phyloP scores from a whole-genome alignment of 2,113 vertebrate species.

The Patagioenas fasciata region DNA sequence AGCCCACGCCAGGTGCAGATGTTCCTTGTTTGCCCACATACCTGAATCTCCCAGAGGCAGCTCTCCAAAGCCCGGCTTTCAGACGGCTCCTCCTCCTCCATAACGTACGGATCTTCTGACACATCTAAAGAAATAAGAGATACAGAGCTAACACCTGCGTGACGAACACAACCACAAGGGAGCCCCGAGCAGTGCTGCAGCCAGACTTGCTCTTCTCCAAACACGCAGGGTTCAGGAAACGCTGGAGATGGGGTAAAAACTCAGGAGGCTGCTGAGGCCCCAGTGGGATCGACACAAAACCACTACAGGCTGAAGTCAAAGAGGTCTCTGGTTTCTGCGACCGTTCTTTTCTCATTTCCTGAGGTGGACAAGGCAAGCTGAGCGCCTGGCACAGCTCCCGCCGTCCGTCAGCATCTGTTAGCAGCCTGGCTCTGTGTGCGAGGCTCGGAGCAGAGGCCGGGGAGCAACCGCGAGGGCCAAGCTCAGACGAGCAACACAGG shows the following conservation, averaged over 20 bases:
- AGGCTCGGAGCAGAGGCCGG: not conserved
- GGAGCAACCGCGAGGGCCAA: not conserved
- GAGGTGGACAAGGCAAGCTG: not conserved
- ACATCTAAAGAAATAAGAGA: conserved; percentile 67
- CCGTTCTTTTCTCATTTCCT: not conserved
- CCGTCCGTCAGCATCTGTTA: not conserved
- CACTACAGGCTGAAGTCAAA: not conserved
- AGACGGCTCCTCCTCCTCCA: conserved; percentile 84
- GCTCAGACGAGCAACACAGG: not conserved
- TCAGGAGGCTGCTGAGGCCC: not conserved
- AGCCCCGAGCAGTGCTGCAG: not conserved
- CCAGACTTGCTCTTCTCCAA: not conserved
- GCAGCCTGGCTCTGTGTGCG: not conserved
- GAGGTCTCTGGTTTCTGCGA: not conserved
- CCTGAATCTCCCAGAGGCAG: conserved; percentile 95
- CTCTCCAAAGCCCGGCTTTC: conserved; percentile 89
- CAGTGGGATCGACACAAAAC: not conserved
- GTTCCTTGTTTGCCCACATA: conserved; percentile 37
- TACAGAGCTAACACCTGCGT: not conserved
- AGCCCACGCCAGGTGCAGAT: not conserved
- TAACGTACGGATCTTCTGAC: conserved; percentile 85
- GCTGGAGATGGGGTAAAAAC: not conserved
- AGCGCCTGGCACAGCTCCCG: not conserved
- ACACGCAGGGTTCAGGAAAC: not conserved
- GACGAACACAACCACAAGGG: not conserved